A percentile compares a stretch with the other conserved stretches of the same genome.
These are phyloP conservation scores for Apodemia mormo DNA, from an alignment of 2,888 invertebrate species.

Conservation along the genomic window DNA sequence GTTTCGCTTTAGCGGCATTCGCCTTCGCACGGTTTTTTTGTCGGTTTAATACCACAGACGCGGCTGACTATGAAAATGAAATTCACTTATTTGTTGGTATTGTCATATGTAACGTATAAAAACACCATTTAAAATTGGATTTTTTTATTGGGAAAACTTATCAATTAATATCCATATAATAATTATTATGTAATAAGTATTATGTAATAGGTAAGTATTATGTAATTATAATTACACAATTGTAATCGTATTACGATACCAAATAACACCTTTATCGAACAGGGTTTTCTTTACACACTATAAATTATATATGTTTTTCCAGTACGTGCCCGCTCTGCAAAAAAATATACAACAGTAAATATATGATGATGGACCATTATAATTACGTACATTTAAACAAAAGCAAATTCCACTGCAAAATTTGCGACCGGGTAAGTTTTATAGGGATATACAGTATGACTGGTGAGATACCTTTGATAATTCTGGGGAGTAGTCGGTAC, in stretches of 20 bases:
- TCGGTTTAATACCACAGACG: too few species aligned
- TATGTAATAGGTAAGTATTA: not conserved
- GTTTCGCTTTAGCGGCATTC: too few species aligned
- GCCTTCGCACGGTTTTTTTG: too few species aligned
- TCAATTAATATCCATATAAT: not conserved
- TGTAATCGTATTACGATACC: too few species aligned
- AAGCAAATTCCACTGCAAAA: slow-evolving; percentile 31
- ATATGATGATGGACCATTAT: slow-evolving; percentile 35
- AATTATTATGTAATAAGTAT: not conserved
- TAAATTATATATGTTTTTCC: not conserved
- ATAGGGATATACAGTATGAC: not conserved
- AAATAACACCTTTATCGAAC: too few species aligned
- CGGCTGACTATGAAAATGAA: too few species aligned
- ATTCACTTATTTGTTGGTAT: too few species aligned
- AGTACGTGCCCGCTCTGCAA: slow-evolving; percentile 38
- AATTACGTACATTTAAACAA: slow-evolving; percentile 34
- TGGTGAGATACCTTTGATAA: too few species aligned
- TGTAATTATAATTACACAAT: too few species aligned
- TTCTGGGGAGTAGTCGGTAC: too few species aligned
- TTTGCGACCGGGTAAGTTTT: slow-evolving; percentile 33
- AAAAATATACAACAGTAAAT: slow-evolving; percentile 34
- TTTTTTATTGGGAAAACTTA: not conserved
- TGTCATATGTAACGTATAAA: not conserved
- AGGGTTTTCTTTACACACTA: too few species aligned
- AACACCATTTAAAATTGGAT: not conserved